Evolutionary conservation across 1,140 invertebrate species (phyloP).

Genomic region (Leucophenga varia): DNA sequence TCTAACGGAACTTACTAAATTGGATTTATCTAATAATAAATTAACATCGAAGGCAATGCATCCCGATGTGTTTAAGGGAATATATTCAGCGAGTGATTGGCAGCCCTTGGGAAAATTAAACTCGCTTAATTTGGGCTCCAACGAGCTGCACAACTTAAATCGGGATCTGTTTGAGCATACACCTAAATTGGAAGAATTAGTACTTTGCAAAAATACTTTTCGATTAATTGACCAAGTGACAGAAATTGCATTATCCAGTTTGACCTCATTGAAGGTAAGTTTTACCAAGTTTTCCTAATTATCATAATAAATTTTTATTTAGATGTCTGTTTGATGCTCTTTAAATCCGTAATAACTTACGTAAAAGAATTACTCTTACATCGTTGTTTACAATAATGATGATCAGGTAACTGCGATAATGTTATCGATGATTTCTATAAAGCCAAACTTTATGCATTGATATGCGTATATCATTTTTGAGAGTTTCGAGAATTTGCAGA

Average conservation of each 20-base stretch:
- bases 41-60: slow-evolving; percentile 61
- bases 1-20: slow-evolving; percentile 61
- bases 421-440: no score
- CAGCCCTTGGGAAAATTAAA: slow-evolving; percentile 64
- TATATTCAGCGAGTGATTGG: slow-evolving; percentile 60
- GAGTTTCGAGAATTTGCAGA: no score
- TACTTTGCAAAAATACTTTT: slow-evolving; percentile 69
- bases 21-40: slow-evolving; percentile 72
- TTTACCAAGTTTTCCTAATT: no score
- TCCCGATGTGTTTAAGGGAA: slow-evolving; percentile 69
- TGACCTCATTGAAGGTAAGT: slow-evolving; percentile 67
- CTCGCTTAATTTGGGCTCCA: slow-evolving; percentile 65
- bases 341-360: no score
- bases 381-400: no score
- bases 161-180: slow-evolving; percentile 73
- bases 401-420: no score
- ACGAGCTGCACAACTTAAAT: slow-evolving; percentile 67
- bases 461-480: no score
- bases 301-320: background rate
- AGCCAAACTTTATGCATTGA: no score
- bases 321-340: no score
- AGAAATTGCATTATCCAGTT: slow-evolving; percentile 63
- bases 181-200: slow-evolving; percentile 64
- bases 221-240: slow-evolving; percentile 63
- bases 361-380: no score